Evolutionary conservation across 1,140 invertebrate species (phyloP).

Genomic region (Drosophila santomea): DNA sequence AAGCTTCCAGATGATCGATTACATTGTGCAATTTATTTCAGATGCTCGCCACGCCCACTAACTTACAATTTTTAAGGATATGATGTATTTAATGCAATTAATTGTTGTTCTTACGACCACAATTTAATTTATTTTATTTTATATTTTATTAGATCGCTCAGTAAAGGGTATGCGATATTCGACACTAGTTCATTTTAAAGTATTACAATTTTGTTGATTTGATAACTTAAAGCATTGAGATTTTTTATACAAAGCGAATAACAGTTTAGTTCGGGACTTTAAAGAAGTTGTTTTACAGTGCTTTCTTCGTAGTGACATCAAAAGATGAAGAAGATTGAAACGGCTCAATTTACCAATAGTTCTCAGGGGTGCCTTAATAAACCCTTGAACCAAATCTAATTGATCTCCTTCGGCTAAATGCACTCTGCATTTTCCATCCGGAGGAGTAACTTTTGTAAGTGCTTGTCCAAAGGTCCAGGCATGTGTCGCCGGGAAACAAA

Average conservation of each 20-base stretch:
- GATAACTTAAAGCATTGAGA: background rate
- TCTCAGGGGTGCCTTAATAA: constrained; percentile 21
- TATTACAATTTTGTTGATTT: background rate
- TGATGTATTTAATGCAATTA: too few species aligned
- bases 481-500: constrained; percentile 66
- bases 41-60: too few species aligned
- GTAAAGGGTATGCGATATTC: too few species aligned
- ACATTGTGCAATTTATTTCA: too few species aligned
- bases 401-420: constrained; percentile 44
- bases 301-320: background rate
- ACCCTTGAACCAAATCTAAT: constrained; percentile 62
- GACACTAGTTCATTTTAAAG: too few species aligned
- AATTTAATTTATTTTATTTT: too few species aligned
- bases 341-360: constrained; percentile 55
- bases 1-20: too few species aligned
- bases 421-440: constrained; percentile 15
- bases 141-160: too few species aligned
- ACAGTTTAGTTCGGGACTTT: background rate
- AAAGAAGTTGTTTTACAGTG: too few species aligned
- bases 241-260: too few species aligned
- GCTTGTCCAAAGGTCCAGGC: constrained; percentile 49
- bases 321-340: constrained; percentile 4
- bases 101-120: too few species aligned
- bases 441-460: constrained; percentile 60
- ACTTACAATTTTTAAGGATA: too few species aligned